Evolutionary conservation across 2,888 invertebrate species (phyloP), one percentile per base, ranked within the genome.

Genomic region (Sesia bembeciformis): DNA sequence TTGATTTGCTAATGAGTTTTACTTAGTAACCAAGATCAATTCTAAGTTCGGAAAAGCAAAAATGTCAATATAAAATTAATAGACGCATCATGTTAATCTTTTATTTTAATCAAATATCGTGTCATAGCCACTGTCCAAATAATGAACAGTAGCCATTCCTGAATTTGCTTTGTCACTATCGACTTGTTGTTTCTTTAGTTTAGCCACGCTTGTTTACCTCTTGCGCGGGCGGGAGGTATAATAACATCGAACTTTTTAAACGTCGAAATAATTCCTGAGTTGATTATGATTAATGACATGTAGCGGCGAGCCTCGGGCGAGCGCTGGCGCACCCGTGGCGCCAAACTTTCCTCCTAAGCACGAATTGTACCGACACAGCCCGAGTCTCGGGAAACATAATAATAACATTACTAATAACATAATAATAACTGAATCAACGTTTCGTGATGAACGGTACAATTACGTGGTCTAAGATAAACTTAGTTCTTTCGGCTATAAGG

Each of bases 231-330:
- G 42, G 57, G 49, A 51, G 51, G 46, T 39, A 54, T 55, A 23
- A 53, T 52, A 58, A 55, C 53, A 46, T 60, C 69, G 72, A 76
- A 75, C 68, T 72, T 77, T 84, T 86, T 74, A 83, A 85, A 84
- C 77, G 78, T 85, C 79, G 75, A 78, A 85, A 85, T 86, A 84
- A 88, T 89, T 84, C 80, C 75, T 63, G 61, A 74, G 83, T 78
- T 85, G 88, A 89, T 88, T 85, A 85, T 89, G 87, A 89, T 89
- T 85, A 88, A 89, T 88, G 88, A 81, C 69, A 75, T 52, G 52
- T n/a, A 8, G 50, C 50, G 38, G 38, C 23, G 38, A 38, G 40
- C 52, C 40, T 7, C 39, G 40, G 5, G 5, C 53, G 55, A 51
- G 59, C 61, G 65, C 70, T 67, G 64, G 67, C 66, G 74, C 71